Percentiles rank a stretch among this genome's conserved stretches.
Conservation (phyloP, 2,113 vertebrate species). For the Protobothrops mucrosquamatus region DNA sequence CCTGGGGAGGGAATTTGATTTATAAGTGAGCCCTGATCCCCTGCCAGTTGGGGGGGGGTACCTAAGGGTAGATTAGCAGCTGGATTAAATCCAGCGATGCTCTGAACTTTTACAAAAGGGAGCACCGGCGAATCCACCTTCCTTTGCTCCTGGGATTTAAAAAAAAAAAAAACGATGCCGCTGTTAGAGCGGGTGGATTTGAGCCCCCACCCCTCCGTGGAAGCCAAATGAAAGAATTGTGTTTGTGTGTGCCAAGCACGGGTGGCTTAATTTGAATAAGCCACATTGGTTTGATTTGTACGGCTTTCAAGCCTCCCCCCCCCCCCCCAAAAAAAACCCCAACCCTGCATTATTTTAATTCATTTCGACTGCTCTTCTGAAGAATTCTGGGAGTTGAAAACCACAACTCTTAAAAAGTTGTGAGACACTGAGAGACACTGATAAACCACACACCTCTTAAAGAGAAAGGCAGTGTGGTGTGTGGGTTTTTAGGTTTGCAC, state of each 20-base stretch:
- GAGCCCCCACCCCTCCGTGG: not conserved
- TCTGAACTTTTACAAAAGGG: slow-evolving; percentile 12
- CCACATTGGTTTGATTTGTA: no score
- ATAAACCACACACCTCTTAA: no score
- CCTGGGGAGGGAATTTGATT: not conserved
- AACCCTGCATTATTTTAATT: not conserved
- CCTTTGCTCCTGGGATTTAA: no score
- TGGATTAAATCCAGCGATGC: slow-evolving; percentile 36
- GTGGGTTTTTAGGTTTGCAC: no score
- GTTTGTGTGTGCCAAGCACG: no score
- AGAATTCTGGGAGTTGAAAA: not conserved
- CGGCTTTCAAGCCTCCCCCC: no score
- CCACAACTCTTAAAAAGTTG: no score
- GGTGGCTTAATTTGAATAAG: no score
- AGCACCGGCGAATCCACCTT: not conserved
- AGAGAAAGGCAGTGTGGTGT: no score
- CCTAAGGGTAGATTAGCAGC: not conserved
- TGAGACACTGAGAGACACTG: no score
- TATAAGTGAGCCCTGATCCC: not conserved
- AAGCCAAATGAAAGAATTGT: not conserved
- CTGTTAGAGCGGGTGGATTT: not conserved
- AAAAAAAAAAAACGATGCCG: no score
- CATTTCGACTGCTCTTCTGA: not conserved
- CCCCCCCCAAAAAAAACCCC: no score
- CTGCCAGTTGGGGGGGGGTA: slow-evolving; percentile 28